A percentile compares a stretch with the other conserved stretches of the same genome.
Evolutionary conservation across 2,888 invertebrate species (phyloP).

Genomic region (Clanis bilineata): DNA sequence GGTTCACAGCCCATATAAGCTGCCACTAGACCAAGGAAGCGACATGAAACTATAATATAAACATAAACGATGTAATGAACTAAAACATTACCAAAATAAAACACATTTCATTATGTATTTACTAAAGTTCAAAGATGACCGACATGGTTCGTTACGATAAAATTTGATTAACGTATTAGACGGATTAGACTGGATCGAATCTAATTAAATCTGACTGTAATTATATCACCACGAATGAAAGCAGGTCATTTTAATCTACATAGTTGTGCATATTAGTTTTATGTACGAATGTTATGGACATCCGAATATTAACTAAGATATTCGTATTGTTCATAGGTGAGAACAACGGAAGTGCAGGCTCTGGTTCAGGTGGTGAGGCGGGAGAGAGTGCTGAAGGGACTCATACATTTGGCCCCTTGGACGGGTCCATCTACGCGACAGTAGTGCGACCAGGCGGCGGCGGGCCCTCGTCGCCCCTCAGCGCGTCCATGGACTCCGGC

Average conservation of each 20-base stretch:
- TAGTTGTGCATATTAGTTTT: background rate
- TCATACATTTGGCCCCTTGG: constrained; percentile 92
- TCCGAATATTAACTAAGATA: background rate
- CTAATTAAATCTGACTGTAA: constrained; percentile 65
- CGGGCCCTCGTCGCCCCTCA: constrained; percentile 86
- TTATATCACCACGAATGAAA: constrained; percentile 47
- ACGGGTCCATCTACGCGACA: constrained; percentile 95
- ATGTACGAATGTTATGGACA: background rate
- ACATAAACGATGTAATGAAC: background rate
- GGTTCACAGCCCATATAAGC: too few species aligned
- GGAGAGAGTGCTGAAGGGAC: constrained; percentile 72
- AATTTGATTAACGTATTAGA: constrained; percentile 46
- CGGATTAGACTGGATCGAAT: constrained; percentile 64
- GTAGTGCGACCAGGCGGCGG: constrained; percentile 77
- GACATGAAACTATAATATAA: too few species aligned
- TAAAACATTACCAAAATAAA: background rate
- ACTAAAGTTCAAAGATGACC: background rate
- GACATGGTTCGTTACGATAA: background rate
- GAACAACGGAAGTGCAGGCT: constrained; percentile 79
- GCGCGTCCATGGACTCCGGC: constrained; percentile 95
- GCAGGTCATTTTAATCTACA: constrained; percentile 23
- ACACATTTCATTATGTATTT: too few species aligned
- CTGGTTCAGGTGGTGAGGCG: constrained; percentile 71
- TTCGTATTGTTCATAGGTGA: constrained; percentile 67
- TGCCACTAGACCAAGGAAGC: too few species aligned